Evolutionary conservation across 2,888 invertebrate genomes (phyloP).

Genomic region (Zaprionus bogoriensis): DNA sequence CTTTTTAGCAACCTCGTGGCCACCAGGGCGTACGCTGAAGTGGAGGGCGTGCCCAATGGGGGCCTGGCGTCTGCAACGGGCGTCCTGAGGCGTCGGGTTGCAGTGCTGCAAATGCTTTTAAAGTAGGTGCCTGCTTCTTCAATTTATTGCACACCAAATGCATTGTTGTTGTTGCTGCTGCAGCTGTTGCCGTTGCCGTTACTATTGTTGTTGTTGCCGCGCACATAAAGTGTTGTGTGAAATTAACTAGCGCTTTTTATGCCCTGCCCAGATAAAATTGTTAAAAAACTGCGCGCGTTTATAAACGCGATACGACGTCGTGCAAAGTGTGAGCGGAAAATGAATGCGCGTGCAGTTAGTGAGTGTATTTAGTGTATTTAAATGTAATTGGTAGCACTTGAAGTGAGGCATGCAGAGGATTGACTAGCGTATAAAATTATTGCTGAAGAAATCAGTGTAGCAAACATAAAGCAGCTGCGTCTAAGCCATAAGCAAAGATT

Average conservation of each 20-base stretch:
- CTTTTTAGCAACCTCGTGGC: slow-evolving; percentile 63
- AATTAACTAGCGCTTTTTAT: slow-evolving; percentile 60
- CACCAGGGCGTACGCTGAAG: slow-evolving; percentile 8
- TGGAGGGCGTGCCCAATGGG: background rate
- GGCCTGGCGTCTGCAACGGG: slow-evolving; percentile 15
- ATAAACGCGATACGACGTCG: slow-evolving; percentile 29
- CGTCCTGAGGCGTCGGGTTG: background rate
- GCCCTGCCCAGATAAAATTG: slow-evolving; percentile 43
- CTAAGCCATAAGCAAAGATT: no score
- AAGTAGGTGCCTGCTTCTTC: slow-evolving; percentile 66
- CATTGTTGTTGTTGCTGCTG: slow-evolving; percentile 36
- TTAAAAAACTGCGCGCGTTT: slow-evolving; percentile 19
- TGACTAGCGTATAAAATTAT: background rate
- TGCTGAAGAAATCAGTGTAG: no score
- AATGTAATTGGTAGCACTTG: background rate
- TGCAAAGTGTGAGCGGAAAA: slow-evolving; percentile 7
- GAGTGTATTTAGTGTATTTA: background rate
- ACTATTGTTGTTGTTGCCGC: slow-evolving; percentile 30
- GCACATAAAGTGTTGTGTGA: slow-evolving; percentile 59
- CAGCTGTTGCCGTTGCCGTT: slow-evolving; percentile 5
- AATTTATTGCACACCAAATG: slow-evolving; percentile 71
- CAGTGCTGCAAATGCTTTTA: slow-evolving; percentile 59
- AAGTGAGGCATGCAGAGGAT: background rate
- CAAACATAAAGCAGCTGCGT: no score
- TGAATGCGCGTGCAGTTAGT: background rate